phyloP scores from a whole-genome alignment of 1,140 invertebrate species.

The Drosophila triauraria region DNA sequence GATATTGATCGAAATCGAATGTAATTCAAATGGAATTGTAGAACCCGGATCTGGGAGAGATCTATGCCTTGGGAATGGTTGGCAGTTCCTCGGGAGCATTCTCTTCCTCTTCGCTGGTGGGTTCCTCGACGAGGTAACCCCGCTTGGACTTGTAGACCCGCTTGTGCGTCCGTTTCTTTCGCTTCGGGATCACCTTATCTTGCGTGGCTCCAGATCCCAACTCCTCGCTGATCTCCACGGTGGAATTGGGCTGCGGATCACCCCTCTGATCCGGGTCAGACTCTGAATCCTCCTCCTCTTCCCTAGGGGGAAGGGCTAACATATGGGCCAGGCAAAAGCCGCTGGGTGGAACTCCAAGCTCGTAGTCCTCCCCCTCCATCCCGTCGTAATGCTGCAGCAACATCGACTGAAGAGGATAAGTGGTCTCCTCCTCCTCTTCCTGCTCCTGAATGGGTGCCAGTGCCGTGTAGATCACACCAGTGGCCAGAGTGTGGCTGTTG shows the following conservation, averaged over 20 bases:
- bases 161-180: background rate
- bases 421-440: background rate
- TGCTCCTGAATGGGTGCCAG: background rate
- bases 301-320: background rate
- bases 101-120: slow-evolving; percentile 48
- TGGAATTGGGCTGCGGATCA: background rate
- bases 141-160: slow-evolving; percentile 53
- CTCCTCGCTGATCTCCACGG: slow-evolving; percentile 10
- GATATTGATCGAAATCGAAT: slow-evolving; percentile 8
- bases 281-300: background rate
- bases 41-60: background rate
- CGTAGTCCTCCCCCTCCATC: background rate
- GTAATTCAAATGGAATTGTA: background rate
- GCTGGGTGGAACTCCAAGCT: background rate
- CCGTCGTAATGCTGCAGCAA: no score
- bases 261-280: background rate
- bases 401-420: no score
- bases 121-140: slow-evolving; percentile 76
- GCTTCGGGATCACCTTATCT: background rate
- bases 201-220: background rate
- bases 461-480: slow-evolving; percentile 2
- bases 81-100: background rate
- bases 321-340: background rate
- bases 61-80: slow-evolving; percentile 3
- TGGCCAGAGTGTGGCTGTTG: background rate